Evolutionary conservation across 2,113 vertebrate species (phyloP).

Genomic region (Solea senegalensis): DNA sequence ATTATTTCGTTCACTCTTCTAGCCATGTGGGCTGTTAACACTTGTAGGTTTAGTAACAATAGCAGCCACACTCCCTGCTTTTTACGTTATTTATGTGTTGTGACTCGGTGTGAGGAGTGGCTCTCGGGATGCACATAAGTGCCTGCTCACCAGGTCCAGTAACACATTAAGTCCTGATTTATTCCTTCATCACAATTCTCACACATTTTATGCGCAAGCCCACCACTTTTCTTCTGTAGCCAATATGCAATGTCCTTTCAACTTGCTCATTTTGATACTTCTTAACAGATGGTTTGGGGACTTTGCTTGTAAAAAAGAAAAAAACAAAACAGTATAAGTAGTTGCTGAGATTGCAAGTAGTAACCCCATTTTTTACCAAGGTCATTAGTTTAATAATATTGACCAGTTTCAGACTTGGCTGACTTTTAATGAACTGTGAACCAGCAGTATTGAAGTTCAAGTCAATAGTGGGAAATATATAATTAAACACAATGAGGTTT

Average conservation of each 20-base stretch:
- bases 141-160: conserved; percentile 25
- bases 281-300: conserved; percentile 5
- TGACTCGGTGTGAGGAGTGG: conserved; percentile 23
- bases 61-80: conserved; percentile 7
- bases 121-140: conserved; percentile 29
- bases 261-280: conserved; percentile 23
- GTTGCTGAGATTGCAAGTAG: conserved; percentile 60
- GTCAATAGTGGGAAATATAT: conserved; percentile 81
- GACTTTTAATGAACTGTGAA: conserved; percentile 81
- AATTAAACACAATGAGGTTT: conserved; percentile 74
- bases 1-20: background rate
- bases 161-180: conserved; percentile 28
- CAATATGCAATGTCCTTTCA: conserved; percentile 30
- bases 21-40: background rate
- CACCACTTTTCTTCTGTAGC: conserved; percentile 4
- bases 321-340: conserved; percentile 29
- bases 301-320: conserved; percentile 12
- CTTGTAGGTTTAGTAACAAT: conserved; percentile 8
- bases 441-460: conserved; percentile 63
- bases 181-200: conserved; percentile 36
- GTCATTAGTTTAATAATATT: conserved; percentile 78
- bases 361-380: conserved; percentile 39
- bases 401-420: conserved; percentile 75
- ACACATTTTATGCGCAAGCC: conserved; percentile 10
- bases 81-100: conserved; percentile 32